phyloP scores from a whole-genome alignment of 2,888 invertebrate species.

The Luffia ferchaultella region DNA sequence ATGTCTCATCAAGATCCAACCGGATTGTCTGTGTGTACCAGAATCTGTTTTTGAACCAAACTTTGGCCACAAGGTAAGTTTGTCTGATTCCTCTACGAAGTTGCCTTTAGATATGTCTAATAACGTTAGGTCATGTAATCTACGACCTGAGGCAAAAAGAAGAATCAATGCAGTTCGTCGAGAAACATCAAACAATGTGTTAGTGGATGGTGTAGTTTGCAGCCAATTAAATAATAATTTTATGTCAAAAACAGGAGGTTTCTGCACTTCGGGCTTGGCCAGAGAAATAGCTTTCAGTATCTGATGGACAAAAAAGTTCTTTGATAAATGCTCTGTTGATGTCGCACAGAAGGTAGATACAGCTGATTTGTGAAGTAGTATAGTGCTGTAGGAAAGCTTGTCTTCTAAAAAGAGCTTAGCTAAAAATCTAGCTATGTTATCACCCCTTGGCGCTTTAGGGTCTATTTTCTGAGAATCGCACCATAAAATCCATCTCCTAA shows the following conservation, averaged over 20 bases:
- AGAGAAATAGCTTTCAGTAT: too few species aligned
- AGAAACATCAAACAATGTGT: slow-evolving; percentile 2
- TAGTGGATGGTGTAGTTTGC: not conserved
- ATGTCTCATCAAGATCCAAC: not conserved
- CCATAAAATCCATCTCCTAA: slow-evolving; percentile 18
- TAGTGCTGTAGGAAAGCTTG: slow-evolving; percentile 12
- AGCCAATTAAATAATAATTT: not conserved
- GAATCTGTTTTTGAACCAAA: slow-evolving; percentile 5
- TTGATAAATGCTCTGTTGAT: slow-evolving; percentile 1
- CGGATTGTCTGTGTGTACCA: slow-evolving; percentile 1
- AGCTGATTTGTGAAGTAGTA: slow-evolving; percentile 14
- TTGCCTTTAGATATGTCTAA: not conserved
- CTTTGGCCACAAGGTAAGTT: slow-evolving; percentile 3
- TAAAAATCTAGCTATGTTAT: slow-evolving; percentile 11
- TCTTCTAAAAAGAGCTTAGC: slow-evolving; percentile 11
- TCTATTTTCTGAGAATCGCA: slow-evolving; percentile 7
- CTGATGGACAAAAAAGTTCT: slow-evolving; percentile 16
- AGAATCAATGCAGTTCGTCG: slow-evolving; percentile 2
- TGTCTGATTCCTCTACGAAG: not conserved
- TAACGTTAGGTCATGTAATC: slow-evolving; percentile 5
- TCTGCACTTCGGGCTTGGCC: too few species aligned
- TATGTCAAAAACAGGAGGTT: slow-evolving; percentile 7
- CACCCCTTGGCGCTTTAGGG: slow-evolving; percentile 6
- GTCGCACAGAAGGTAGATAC: slow-evolving; percentile 13
- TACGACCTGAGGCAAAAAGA: slow-evolving; percentile 2